Conservation (phyloP, 2,888 invertebrate species). For the Ennomos fuscantarius region DNA sequence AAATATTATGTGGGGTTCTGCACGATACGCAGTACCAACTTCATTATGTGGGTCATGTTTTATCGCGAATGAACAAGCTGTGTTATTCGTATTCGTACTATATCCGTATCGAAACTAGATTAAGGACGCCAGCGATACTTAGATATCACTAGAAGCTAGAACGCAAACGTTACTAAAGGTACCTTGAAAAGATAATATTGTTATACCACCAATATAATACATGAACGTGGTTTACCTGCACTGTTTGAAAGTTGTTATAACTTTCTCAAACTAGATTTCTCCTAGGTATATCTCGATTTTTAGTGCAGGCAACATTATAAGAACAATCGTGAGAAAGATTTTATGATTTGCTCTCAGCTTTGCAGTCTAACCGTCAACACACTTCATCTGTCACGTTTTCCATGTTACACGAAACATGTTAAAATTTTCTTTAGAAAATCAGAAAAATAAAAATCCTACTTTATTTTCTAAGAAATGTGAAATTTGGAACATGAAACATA, state of each 20-base stretch:
- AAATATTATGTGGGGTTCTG: neutral
- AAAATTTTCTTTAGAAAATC: slow-evolving; percentile 16
- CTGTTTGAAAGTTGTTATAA: slow-evolving; percentile 12
- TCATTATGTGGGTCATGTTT: slow-evolving; percentile 50
- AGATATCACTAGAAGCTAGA: slow-evolving; percentile 13
- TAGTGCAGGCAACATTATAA: neutral
- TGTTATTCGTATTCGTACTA: slow-evolving; percentile 38
- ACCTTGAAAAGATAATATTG: slow-evolving; percentile 8
- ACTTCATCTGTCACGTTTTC: slow-evolving; percentile 19
- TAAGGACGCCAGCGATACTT: slow-evolving; percentile 29
- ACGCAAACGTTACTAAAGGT: slow-evolving; percentile 1
- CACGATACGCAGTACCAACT: slow-evolving; percentile 3
- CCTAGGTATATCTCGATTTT: slow-evolving; percentile 1
- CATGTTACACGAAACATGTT: slow-evolving; percentile 15
- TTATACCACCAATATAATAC: slow-evolving; percentile 2
- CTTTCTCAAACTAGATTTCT: slow-evolving; percentile 2
- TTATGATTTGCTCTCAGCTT: slow-evolving; percentile 4
- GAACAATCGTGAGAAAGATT: slow-evolving; percentile 3
- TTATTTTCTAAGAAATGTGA: slow-evolving; percentile 51
- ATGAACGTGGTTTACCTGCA: neutral
- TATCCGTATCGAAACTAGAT: slow-evolving; percentile 37
- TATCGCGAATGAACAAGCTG: slow-evolving; percentile 48
- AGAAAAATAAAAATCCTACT: slow-evolving; percentile 5
- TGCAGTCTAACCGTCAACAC: slow-evolving; percentile 11
- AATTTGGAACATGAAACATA: slow-evolving; percentile 48